Base-by-base conservation (phyloP, 2,888 invertebrate species). In the Cecidostiba fungosa region DNA sequence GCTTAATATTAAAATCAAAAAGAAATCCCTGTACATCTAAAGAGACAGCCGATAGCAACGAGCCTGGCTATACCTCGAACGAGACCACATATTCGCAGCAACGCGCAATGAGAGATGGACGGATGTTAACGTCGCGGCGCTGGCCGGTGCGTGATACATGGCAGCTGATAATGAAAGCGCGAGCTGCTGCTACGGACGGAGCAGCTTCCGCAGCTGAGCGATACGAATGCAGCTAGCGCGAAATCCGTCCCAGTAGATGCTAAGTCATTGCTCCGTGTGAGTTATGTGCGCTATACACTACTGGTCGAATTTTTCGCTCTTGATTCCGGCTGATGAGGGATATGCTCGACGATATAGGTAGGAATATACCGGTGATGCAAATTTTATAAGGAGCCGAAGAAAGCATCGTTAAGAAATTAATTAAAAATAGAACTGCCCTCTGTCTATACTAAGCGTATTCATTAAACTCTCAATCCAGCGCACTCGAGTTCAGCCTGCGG, bases 111-210 rank as follows among this genome's bases (percentile, higher is more conserved):
- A 93, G 89, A 89, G 90, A 92, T 91, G 91, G 90, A 91, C 92
- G 93, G 92, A 92, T 90, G 90, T 91, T 90, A 76, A 90, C 90
- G 92, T 92, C 91, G 91, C 88, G 86, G 69, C 12, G 14, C 89
- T 88, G 89, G 89, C 66, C 54, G 88, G 88, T 84, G 86, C 82
- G 88, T 93, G 93, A 93, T 93, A 90, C 92, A 93, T 92, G 91
- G 90, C 86, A 89, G 89, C 91, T 91, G 93, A 93, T 93, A 93
- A 93, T 93, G 93, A 92, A 92, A 93, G 92, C 90, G 89, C 90
- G 90, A 90, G 90, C 90, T 91, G 91, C 87, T 88, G 54, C 14
- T 16, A 26, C 16, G 59, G 62, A 72, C 23, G 59, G 29, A 5
- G 86, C 85, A n/a, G 39, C 36, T 84, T 84, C 84, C 79, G 74